Evolutionary conservation across 2,797 vertebrate species (phyloP).

Genomic region (Epinephelus malabaricus): DNA sequence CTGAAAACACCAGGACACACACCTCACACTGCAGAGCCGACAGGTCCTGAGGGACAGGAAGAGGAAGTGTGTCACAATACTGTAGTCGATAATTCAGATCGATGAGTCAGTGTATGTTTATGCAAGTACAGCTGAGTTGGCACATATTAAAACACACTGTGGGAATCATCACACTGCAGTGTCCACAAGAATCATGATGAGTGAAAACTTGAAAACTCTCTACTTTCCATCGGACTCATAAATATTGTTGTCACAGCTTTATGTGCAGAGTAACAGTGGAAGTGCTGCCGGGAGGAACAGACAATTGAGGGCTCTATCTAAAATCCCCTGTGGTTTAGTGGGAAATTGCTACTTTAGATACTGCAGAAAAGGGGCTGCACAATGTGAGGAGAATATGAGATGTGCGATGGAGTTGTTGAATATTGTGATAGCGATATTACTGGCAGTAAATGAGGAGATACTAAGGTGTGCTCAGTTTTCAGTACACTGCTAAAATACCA

Average conservation of each 20-base stretch:
- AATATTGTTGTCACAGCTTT: conserved; percentile 3
- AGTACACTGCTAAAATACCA: too few species aligned
- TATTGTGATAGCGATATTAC: too few species aligned
- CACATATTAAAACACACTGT: background rate
- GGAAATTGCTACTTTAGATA: conserved; percentile 15
- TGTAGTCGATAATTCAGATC: background rate
- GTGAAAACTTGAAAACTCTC: background rate
- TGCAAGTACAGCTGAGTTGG: background rate
- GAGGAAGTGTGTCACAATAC: background rate
- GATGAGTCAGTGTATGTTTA: background rate
- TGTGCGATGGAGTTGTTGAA: too few species aligned
- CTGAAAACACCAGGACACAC: conserved; percentile 91
- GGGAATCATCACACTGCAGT: background rate
- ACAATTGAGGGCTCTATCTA: conserved; percentile 8
- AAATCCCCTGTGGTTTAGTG: conserved; percentile 20
- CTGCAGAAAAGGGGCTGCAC: too few species aligned
- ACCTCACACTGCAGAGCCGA: conserved; percentile 89
- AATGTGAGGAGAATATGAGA: too few species aligned
- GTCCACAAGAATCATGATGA: background rate
- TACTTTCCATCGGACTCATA: background rate
- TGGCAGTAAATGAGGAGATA: too few species aligned
- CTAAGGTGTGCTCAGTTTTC: too few species aligned
- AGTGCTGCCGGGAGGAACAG: conserved; percentile 13
- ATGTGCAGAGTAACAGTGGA: conserved; percentile 13
- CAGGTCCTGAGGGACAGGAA: conserved; percentile 82